A percentile compares a stretch with the other conserved stretches of the same genome.
Evolutionary conservation across 1,140 invertebrate species (phyloP).

Genomic region (Cheumatopsyche charites): DNA sequence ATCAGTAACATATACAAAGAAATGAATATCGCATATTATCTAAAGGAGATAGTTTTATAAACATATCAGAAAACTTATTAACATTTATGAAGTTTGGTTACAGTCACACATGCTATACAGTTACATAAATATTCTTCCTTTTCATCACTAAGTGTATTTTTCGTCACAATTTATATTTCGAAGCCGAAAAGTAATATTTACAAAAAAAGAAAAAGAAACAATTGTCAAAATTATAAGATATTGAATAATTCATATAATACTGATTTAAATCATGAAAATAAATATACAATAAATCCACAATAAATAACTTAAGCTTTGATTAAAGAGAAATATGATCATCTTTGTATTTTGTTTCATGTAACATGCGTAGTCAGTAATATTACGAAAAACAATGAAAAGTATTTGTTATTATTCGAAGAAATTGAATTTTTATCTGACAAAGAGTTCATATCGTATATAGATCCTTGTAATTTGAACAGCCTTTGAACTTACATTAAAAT

Average conservation of each 20-base stretch:
- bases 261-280: no score
- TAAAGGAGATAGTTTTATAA: slow-evolving; percentile 29
- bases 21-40: slow-evolving; percentile 9
- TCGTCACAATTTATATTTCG: slow-evolving; percentile 1
- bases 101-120: slow-evolving; percentile 30
- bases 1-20: slow-evolving; percentile 8
- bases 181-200: neutral
- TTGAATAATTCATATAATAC: no score
- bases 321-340: no score
- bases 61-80: slow-evolving; percentile 27
- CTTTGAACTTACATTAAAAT: slow-evolving; percentile 11
- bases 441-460: slow-evolving; percentile 4
- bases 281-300: no score
- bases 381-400: no score
- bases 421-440: no score
- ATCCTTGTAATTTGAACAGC: neutral
- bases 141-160: slow-evolving; percentile 27
- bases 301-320: no score
- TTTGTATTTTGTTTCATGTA: no score
- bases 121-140: neutral
- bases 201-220: no score
- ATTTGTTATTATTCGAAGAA: no score
- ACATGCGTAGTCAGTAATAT: no score
- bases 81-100: slow-evolving; percentile 27
- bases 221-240: no score